Evolutionary conservation across 2,113 vertebrate species (phyloP).

Genomic region (Chaetorhynchus papuensis): DNA sequence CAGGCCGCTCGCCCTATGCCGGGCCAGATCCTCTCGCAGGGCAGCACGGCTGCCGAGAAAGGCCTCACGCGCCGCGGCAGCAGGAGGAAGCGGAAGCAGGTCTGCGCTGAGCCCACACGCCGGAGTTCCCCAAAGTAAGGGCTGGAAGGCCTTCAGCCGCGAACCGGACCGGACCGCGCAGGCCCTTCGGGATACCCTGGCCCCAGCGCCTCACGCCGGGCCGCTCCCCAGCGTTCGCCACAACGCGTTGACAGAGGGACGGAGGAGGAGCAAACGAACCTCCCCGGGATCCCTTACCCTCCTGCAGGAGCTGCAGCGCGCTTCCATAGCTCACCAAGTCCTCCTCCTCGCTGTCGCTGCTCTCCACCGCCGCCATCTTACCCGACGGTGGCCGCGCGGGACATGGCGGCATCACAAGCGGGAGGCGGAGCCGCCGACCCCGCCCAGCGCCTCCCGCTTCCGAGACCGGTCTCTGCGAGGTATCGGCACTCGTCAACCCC

Average conservation of each 20-base stretch:
- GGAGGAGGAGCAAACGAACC: no score
- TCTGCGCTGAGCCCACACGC: not conserved
- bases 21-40: not conserved
- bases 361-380: slow-evolving; percentile 73
- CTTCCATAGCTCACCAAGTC: slow-evolving; percentile 82
- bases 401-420: fast-evolving
- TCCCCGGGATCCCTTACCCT: slow-evolving; percentile 67
- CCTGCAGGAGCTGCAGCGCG: slow-evolving; percentile 80
- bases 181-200: not conserved
- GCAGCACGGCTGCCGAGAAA: not conserved
- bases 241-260: fast-evolving
- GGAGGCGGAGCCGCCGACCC: not conserved
- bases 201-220: not conserved
- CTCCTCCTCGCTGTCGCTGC: slow-evolving; percentile 76
- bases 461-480: fast-evolving
- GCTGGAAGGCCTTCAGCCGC: not conserved
- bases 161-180: not conserved
- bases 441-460: no score
- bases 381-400: not conserved
- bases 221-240: not conserved
- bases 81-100: no score
- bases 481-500: fast-evolving
- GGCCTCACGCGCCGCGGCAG: not conserved
- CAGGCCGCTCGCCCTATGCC: not conserved
- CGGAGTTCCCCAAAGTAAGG: fast-evolving